These are phyloP conservation scores for Promerops cafer DNA, from an alignment of 2,113 vertebrate species.

Conservation along the genomic window DNA sequence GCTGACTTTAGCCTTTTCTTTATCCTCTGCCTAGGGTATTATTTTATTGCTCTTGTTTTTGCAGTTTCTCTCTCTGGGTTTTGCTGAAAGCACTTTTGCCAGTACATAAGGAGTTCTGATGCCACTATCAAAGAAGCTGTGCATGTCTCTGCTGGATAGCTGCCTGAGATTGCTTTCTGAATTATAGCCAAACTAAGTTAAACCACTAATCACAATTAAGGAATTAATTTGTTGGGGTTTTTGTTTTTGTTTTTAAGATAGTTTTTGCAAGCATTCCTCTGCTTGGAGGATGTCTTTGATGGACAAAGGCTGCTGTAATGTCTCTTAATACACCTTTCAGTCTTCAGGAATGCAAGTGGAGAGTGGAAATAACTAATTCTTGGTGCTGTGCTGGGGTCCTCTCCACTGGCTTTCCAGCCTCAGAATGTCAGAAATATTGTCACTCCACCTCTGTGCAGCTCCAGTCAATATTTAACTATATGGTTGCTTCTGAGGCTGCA, in stretches of 20 bases:
- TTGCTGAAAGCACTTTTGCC: neutral
- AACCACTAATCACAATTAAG: neutral
- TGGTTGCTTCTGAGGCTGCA: neutral
- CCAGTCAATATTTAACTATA: neutral
- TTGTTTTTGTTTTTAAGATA: neutral
- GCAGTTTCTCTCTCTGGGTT: neutral
- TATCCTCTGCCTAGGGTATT: neutral
- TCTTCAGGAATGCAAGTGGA: neutral
- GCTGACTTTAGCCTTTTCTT: constrained; percentile 24
- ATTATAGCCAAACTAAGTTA: neutral
- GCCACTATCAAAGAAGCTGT: neutral
- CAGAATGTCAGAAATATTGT: neutral
- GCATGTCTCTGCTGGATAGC: neutral
- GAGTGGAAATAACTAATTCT: neutral
- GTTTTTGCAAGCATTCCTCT: neutral
- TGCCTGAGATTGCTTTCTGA: neutral
- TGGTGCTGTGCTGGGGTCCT: neutral
- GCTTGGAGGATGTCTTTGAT: neutral
- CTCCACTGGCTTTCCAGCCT: neutral
- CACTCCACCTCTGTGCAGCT: neutral
- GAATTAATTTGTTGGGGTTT: neutral
- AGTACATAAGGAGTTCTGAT: neutral
- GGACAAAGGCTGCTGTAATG: neutral
- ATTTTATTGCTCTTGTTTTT: constrained; percentile 24
- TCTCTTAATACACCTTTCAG: neutral